Conservation (phyloP, 2,888 invertebrate species). For the Therioaphis trifolii region DNA sequence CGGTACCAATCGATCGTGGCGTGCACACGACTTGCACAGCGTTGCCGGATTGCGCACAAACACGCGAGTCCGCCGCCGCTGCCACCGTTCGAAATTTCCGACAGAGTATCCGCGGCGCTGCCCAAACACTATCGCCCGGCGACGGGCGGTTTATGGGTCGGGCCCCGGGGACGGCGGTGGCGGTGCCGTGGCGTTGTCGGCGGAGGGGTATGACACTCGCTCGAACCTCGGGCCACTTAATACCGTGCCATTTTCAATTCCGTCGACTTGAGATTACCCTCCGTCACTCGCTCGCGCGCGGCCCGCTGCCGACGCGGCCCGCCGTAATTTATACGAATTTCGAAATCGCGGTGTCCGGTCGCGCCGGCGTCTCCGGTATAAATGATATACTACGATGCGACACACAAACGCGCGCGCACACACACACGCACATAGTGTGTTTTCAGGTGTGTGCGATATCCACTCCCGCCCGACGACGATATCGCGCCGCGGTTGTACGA, state of each 20-base stretch:
- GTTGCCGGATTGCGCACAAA: slow-evolving; percentile 54
- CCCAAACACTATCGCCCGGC: slow-evolving; percentile 39
- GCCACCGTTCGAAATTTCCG: slow-evolving; percentile 42
- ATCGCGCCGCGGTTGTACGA: too few species aligned
- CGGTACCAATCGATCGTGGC: slow-evolving; percentile 60
- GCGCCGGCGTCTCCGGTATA: too few species aligned
- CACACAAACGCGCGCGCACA: too few species aligned
- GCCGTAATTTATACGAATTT: slow-evolving; percentile 35
- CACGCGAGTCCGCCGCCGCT: slow-evolving; percentile 50
- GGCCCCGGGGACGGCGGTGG: slow-evolving; percentile 26
- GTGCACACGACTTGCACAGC: slow-evolving; percentile 54
- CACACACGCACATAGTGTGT: too few species aligned
- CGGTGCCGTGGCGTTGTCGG: background rate
- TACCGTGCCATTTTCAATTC: slow-evolving; percentile 61
- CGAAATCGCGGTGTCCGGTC: background rate
- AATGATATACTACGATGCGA: too few species aligned
- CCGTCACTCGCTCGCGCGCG: background rate
- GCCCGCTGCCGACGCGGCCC: background rate
- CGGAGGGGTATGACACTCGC: slow-evolving; percentile 45
- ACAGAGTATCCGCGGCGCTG: slow-evolving; percentile 31
- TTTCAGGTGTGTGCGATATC: too few species aligned
- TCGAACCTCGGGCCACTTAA: slow-evolving; percentile 57
- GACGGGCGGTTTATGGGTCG: slow-evolving; percentile 49
- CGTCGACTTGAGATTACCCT: slow-evolving; percentile 42
- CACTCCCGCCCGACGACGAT: too few species aligned